A percentile compares a stretch with the other conserved stretches of the same genome.
phyloP scores from a whole-genome alignment of 2,888 invertebrate genomes.

The Dolichopus griseipennis region DNA sequence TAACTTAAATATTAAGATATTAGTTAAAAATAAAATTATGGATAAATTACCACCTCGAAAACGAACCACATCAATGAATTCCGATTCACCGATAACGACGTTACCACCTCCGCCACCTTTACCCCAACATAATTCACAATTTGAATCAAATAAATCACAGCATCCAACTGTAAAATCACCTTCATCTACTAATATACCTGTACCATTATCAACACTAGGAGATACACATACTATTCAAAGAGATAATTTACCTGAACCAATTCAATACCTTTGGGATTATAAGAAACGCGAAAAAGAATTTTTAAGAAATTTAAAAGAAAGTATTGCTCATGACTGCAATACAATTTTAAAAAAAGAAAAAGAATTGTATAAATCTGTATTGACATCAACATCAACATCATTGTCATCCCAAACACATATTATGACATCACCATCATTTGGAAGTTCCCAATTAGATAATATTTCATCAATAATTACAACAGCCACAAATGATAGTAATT shows the following conservation, averaged over 20 bases:
- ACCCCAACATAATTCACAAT: slow-evolving; percentile 10
- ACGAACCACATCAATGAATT: neutral
- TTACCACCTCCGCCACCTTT: slow-evolving; percentile 19
- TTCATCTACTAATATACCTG: slow-evolving; percentile 27
- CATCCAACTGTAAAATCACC: neutral
- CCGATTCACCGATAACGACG: neutral
- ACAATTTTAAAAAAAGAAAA: slow-evolving; percentile 21
- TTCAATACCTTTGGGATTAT: slow-evolving; percentile 31
- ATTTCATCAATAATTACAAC: neutral
- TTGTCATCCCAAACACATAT: neutral
- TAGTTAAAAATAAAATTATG: neutral
- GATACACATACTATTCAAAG: slow-evolving; percentile 19
- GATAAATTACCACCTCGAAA: slow-evolving; percentile 2
- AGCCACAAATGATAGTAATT: neutral
- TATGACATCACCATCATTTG: neutral
- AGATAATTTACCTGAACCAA: slow-evolving; percentile 24
- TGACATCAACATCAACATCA: slow-evolving; percentile 7
- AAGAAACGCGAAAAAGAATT: slow-evolving; percentile 31
- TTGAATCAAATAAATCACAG: neutral
- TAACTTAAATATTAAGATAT: no score
- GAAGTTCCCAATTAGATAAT: neutral
- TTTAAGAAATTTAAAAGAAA: slow-evolving; percentile 30
- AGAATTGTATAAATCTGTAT: slow-evolving; percentile 14
- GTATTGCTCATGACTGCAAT: slow-evolving; percentile 28
- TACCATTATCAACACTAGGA: slow-evolving; percentile 21